Percentiles rank a stretch among this genome's conserved stretches.
These are phyloP conservation scores for Phataginus tricuspis DNA, from an alignment of 2,797 vertebrate genomes.

Conservation along the genomic window DNA sequence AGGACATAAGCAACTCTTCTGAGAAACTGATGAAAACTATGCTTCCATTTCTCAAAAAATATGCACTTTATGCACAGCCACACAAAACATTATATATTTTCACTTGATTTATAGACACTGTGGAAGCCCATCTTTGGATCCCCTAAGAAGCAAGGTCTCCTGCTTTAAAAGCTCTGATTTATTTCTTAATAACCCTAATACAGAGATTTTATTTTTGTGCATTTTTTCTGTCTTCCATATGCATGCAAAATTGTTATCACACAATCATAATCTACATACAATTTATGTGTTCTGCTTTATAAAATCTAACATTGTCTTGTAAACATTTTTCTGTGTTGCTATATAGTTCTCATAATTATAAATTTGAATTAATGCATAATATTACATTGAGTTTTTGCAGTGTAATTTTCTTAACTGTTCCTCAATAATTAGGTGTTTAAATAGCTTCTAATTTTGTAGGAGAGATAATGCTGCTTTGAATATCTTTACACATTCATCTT, in stretches of 20 bases:
- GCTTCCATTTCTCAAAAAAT: neutral
- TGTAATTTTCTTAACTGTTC: constrained; percentile 65
- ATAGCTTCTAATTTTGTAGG: constrained; percentile 71
- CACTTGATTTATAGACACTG: neutral
- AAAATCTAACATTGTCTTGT: constrained; percentile 71
- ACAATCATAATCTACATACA: constrained; percentile 64
- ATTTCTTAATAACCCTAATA: constrained; percentile 51
- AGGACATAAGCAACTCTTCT: neutral
- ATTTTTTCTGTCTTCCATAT: constrained; percentile 43
- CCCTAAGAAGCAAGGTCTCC: neutral
- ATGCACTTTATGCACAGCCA: neutral
- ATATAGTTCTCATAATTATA: constrained; percentile 66
- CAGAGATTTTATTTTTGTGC: constrained; percentile 37
- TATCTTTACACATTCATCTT: constrained; percentile 54
- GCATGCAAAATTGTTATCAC: constrained; percentile 33
- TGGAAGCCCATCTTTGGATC: neutral
- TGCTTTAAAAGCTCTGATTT: constrained; percentile 49
- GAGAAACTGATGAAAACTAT: neutral
- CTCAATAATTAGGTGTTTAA: constrained; percentile 65
- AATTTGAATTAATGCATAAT: constrained; percentile 70
- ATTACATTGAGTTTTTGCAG: constrained; percentile 66
- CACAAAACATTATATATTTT: constrained; percentile 11
- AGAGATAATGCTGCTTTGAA: constrained; percentile 33
- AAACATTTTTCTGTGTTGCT: constrained; percentile 64
- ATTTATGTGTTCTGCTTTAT: constrained; percentile 65